These are phyloP conservation scores for Riparia riparia DNA, from an alignment of 2,113 vertebrate species.

Conservation along the genomic window DNA sequence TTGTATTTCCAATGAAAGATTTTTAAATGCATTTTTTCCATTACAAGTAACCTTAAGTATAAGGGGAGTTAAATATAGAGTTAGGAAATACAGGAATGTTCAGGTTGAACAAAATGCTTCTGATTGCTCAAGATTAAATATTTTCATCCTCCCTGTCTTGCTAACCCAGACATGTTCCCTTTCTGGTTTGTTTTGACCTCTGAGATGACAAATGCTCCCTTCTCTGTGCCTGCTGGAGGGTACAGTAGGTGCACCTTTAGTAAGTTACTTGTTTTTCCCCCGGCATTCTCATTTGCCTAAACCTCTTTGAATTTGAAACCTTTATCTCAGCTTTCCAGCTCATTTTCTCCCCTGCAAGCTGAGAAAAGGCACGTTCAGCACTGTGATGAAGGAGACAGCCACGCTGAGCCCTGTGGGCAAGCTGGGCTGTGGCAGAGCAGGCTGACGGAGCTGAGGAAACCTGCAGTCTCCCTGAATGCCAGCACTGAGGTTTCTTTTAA, in stretches of 20 bases:
- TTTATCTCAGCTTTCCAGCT: not conserved
- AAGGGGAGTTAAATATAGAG: not conserved
- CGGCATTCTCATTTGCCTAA: rapidly evolving
- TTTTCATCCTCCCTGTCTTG: not conserved
- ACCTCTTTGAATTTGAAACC: not conserved
- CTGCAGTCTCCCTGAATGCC: rapidly evolving
- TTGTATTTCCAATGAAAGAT: not conserved
- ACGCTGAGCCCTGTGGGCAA: rapidly evolving
- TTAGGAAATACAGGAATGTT: not conserved
- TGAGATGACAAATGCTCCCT: not conserved
- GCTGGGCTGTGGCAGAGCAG: not conserved
- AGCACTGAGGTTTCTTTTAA: not conserved
- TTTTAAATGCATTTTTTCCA: slow-evolving; percentile 23
- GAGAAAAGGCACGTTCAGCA: not conserved
- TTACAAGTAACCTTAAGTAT: not conserved
- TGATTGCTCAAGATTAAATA: slow-evolving; percentile 41
- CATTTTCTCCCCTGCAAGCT: not conserved
- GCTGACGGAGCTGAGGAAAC: not conserved
- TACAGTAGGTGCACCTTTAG: not conserved
- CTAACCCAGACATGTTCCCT: not conserved
- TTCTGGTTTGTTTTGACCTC: not conserved
- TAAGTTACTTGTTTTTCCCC: rapidly evolving
- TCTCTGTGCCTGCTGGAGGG: not conserved
- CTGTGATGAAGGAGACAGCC: not conserved
- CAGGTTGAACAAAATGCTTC: not conserved